phyloP scores from a whole-genome alignment of 2,797 vertebrate genomes.

The Tokudaia muenninki region DNA sequence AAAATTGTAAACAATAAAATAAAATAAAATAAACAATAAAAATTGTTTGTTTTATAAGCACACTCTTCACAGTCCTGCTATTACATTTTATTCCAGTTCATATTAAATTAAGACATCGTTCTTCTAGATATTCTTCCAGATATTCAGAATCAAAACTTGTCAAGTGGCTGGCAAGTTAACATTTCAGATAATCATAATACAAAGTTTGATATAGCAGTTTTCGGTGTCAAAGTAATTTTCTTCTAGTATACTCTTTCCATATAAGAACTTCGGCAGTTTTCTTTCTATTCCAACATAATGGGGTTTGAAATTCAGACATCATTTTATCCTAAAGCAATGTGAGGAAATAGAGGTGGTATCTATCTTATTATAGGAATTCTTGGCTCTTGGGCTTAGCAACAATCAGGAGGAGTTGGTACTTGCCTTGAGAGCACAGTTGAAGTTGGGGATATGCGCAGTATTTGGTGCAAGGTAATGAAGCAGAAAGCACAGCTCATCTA shows the following conservation, averaged over 20 bases:
- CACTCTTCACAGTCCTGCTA: neutral
- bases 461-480: conserved; percentile 69
- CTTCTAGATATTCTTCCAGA: conserved; percentile 26
- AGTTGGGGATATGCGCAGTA: conserved; percentile 34
- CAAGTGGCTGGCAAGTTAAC: conserved; percentile 64
- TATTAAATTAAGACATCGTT: conserved; percentile 31
- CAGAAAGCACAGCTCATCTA: conserved; percentile 61
- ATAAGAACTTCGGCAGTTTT: conserved; percentile 70
- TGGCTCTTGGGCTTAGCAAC: conserved; percentile 60
- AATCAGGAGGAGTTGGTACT: conserved; percentile 46
- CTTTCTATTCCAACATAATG: conserved; percentile 73
- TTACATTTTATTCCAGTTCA: conserved; percentile 12
- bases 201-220: conserved; percentile 71
- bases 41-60: neutral
- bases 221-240: conserved; percentile 75
- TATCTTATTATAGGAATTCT: conserved; percentile 68
- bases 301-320: conserved; percentile 74
- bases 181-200: conserved; percentile 61
- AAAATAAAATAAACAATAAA: no score
- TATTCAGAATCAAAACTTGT: conserved; percentile 55
- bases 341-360: conserved; percentile 50
- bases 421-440: conserved; percentile 37
- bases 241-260: conserved; percentile 37
- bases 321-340: conserved; percentile 73
- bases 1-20: no score